phyloP scores from a whole-genome alignment of 1,140 invertebrate species.

The Anoplophora glabripennis region DNA sequence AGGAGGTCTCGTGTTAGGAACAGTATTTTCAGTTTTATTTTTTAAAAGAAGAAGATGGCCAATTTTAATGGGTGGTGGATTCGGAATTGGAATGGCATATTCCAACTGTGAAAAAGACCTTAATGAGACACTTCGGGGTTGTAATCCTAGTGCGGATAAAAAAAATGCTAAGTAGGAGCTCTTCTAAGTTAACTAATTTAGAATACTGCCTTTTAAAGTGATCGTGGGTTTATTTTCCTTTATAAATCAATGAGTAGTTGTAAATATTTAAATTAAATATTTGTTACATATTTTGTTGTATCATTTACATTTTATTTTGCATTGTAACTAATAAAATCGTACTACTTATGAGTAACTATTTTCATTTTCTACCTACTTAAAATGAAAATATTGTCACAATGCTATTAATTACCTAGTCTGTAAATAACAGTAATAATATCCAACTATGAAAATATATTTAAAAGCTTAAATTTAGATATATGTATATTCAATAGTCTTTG shows the following conservation, averaged over 20 bases:
- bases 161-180: not conserved
- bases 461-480: too few relatives aligned
- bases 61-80: conserved; percentile 65
- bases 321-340: too few relatives aligned
- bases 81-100: conserved; percentile 74
- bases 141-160: conserved; percentile 14
- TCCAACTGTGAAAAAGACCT: conserved; percentile 70
- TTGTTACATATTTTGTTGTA: conserved; percentile 9
- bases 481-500: too few relatives aligned
- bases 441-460: too few relatives aligned
- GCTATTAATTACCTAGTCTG: too few relatives aligned
- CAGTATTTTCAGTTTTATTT: conserved; percentile 67
- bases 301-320: conserved; percentile 8
- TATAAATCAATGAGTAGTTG: conserved; percentile 14
- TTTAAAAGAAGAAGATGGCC: conserved; percentile 68
- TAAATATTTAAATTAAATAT: conserved; percentile 20
- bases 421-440: too few relatives aligned
- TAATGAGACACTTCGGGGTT: conserved; percentile 47
- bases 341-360: too few relatives aligned
- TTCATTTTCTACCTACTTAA: too few relatives aligned
- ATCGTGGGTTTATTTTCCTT: conserved; percentile 2
- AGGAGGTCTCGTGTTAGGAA: conserved; percentile 64
- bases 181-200: not conserved
- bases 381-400: too few relatives aligned
- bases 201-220: conserved; percentile 6